Evolutionary conservation across 2,888 invertebrate genomes (phyloP).

Genomic region (Drosophila niveifrons): DNA sequence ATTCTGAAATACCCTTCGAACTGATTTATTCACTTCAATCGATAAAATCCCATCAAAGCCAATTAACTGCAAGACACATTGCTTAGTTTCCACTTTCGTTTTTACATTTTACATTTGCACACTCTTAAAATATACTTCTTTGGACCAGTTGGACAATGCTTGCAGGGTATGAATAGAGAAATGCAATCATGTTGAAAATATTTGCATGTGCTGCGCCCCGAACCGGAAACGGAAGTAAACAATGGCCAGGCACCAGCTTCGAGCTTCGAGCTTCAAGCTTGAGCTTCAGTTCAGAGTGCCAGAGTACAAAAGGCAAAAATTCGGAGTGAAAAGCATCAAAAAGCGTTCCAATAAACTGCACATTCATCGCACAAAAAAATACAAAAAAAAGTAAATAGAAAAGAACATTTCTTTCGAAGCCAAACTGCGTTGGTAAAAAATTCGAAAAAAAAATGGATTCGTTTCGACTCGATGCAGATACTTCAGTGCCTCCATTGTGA

Average conservation of each 20-base stretch:
- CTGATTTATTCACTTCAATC: neutral
- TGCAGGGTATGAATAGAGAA: conserved; percentile 57
- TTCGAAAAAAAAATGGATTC: conserved; percentile 4
- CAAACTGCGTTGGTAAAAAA: neutral
- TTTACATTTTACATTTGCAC: no score
- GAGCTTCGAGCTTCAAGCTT: neutral
- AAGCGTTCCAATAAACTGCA: conserved; percentile 44
- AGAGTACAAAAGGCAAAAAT: conserved; percentile 45
- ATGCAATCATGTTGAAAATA: conserved; percentile 77
- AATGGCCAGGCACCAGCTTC: conserved; percentile 52
- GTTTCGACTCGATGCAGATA: conserved; percentile 9
- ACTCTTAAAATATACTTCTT: neutral
- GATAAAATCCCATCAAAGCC: neutral
- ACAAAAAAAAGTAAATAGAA: conserved; percentile 11
- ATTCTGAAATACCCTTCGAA: neutral
- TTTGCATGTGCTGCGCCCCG: conserved; percentile 62
- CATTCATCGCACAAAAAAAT: conserved; percentile 15
- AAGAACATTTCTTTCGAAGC: conserved; percentile 3
- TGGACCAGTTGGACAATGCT: conserved; percentile 7
- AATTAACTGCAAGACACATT: neutral
- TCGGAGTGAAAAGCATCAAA: conserved; percentile 33
- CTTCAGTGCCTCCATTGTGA: conserved; percentile 16
- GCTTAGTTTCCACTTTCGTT: neutral
- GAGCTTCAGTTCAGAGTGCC: conserved; percentile 1
- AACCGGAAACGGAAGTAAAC: conserved; percentile 78